Conservation (phyloP, 2,888 invertebrate species). For the Drosophila longiperda region DNA sequence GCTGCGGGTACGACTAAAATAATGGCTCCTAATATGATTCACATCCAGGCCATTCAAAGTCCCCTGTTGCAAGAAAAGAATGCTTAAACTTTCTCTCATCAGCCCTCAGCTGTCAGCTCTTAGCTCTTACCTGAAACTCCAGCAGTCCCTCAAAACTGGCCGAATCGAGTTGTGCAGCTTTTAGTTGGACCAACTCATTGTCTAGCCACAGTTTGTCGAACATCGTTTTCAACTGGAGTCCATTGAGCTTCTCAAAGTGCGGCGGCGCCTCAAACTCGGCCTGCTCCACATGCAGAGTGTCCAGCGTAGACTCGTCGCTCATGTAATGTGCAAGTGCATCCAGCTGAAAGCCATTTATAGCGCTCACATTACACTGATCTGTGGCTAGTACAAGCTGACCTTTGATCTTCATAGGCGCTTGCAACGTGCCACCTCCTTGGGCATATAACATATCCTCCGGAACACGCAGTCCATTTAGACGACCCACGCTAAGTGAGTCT, state of each 20-base stretch:
- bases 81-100: background rate
- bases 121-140: conserved; percentile 69
- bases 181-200: conserved; percentile 81
- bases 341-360: conserved; percentile 74
- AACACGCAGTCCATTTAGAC: conserved; percentile 83
- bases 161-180: conserved; percentile 59
- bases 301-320: conserved; percentile 6
- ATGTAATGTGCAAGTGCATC: conserved; percentile 64
- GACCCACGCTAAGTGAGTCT: conserved; percentile 73
- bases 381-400: conserved; percentile 44
- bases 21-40: conserved; percentile 85
- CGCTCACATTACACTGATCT: conserved; percentile 56
- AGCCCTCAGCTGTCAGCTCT: conserved; percentile 14
- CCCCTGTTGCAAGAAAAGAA: conserved; percentile 82
- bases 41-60: conserved; percentile 85
- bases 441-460: conserved; percentile 85
- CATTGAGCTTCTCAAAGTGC: conserved; percentile 84
- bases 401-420: conserved; percentile 57
- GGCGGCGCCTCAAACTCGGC: conserved; percentile 85
- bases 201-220: conserved; percentile 86
- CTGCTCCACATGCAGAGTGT: conserved; percentile 83
- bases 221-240: conserved; percentile 79
- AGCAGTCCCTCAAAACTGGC: conserved; percentile 76
- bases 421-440: conserved; percentile 63
- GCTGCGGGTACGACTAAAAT: conserved; percentile 86